Conservation (phyloP, 2,888 invertebrate genomes). For the Biston stratarius region DNA sequence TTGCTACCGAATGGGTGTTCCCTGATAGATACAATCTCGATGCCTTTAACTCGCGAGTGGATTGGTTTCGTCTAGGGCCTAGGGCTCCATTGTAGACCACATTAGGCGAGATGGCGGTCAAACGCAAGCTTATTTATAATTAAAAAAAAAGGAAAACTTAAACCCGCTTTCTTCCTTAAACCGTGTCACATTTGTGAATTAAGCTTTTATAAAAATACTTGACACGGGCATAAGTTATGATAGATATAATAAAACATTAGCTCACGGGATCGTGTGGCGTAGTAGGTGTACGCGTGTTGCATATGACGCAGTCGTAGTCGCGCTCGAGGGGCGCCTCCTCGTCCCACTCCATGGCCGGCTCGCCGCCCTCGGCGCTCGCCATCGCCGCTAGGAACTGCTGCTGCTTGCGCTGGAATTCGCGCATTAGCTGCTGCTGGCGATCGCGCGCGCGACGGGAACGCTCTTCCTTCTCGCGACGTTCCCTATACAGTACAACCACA, state of each 20-base stretch:
- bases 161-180: too few relatives aligned
- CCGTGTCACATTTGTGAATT: too few relatives aligned
- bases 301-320: constrained; percentile 98
- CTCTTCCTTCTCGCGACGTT: constrained; percentile 91
- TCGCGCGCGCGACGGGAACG: constrained; percentile 94
- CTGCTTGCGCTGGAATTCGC: constrained; percentile 96
- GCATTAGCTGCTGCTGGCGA: constrained; percentile 96
- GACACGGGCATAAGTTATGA: not conserved
- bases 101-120: too few relatives aligned
- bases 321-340: constrained; percentile 84
- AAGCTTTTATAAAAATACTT: not conserved
- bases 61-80: too few relatives aligned
- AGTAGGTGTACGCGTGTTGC: constrained; percentile 95
- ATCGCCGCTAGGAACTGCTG: constrained; percentile 93
- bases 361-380: constrained; percentile 75
- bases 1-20: too few relatives aligned
- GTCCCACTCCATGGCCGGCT: constrained; percentile 87
- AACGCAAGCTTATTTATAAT: too few relatives aligned
- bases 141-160: too few relatives aligned
- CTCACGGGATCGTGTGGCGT: constrained; percentile 88
- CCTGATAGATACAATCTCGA: too few relatives aligned
- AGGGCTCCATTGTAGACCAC: too few relatives aligned
- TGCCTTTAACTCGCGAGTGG: too few relatives aligned
- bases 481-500: constrained; percentile 5
- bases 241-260: not conserved